Percentiles rank a stretch among this genome's conserved stretches.
phyloP scores from a whole-genome alignment of 2,113 vertebrate genomes.

The Pelusios castaneus region DNA sequence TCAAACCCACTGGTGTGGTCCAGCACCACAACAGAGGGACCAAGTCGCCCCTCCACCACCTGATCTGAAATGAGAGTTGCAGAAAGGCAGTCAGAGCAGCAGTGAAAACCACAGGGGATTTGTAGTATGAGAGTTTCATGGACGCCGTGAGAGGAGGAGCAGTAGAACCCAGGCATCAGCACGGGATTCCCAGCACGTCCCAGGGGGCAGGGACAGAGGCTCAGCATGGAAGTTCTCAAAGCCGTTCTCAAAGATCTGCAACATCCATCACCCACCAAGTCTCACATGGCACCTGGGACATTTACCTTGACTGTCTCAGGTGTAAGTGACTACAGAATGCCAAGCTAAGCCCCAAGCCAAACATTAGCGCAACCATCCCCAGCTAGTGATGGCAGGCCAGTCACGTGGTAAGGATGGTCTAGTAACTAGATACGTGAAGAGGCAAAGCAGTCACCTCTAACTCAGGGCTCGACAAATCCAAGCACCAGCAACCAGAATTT shows the following conservation, averaged over 20 bases:
- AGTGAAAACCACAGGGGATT: not conserved
- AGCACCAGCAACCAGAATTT: too few species aligned
- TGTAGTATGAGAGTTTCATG: not conserved
- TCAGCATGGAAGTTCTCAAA: not conserved
- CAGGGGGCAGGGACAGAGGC: not conserved
- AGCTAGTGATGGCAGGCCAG: not conserved
- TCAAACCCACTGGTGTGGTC: slow-evolving; percentile 98
- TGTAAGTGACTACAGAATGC: not conserved
- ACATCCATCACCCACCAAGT: not conserved
- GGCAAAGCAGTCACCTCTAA: not conserved
- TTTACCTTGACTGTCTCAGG: not conserved
- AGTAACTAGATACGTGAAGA: not conserved
- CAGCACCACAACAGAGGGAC: slow-evolving; percentile 91
- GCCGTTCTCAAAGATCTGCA: not conserved
- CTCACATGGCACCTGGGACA: not conserved
- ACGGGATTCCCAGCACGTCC: not conserved
- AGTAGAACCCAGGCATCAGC: not conserved
- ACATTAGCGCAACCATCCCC: not conserved
- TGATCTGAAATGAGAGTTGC: slow-evolving; percentile 77
- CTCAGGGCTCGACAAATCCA: too few species aligned
- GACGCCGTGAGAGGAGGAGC: not conserved
- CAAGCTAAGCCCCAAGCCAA: not conserved
- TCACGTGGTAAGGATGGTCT: not conserved
- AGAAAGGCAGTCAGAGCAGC: slow-evolving; percentile 20
- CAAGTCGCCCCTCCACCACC: slow-evolving; percentile 86